These are phyloP conservation scores for Dynastes tityus DNA, from an alignment of 2,888 invertebrate genomes.

Conservation along the genomic window DNA sequence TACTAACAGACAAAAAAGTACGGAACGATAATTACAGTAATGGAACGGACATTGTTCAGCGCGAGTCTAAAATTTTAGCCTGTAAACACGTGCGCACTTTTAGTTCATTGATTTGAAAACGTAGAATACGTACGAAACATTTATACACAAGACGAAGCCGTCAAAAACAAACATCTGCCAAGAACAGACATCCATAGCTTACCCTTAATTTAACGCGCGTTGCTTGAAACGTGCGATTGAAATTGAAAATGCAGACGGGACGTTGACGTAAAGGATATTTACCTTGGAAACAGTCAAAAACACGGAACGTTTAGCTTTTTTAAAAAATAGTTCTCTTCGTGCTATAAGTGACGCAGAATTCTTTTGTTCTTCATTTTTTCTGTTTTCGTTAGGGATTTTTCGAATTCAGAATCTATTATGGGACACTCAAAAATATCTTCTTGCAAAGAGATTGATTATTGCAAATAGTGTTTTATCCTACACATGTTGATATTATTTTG, in stretches of 20 bases:
- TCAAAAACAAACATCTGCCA: slow-evolving; percentile 27
- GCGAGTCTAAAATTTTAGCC: not conserved
- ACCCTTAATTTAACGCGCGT: slow-evolving; percentile 17
- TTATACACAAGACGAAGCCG: slow-evolving; percentile 2
- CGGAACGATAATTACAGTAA: slow-evolving; percentile 8
- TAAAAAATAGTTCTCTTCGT: not conserved
- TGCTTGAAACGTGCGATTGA: slow-evolving; percentile 27
- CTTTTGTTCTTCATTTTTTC: not conserved
- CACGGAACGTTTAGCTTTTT: not conserved
- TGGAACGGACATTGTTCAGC: slow-evolving; percentile 2
- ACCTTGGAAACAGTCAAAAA: slow-evolving; percentile 26
- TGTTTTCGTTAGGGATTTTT: not conserved
- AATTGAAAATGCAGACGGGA: slow-evolving; percentile 25
- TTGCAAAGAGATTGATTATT: too few relatives aligned
- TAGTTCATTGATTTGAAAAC: slow-evolving; percentile 23
- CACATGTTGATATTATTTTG: too few relatives aligned
- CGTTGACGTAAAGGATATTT: slow-evolving; percentile 41
- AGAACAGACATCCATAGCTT: not conserved
- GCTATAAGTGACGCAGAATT: not conserved
- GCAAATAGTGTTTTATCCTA: too few relatives aligned
- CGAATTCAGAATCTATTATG: too few relatives aligned
- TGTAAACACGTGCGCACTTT: slow-evolving; percentile 1
- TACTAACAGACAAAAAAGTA: too few relatives aligned
- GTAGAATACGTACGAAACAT: not conserved
- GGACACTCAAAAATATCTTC: too few relatives aligned